A percentile compares a stretch with the other conserved stretches of the same genome.
phyloP scores from a whole-genome alignment of 2,888 invertebrate species.

The Drosophila villosipedis region DNA sequence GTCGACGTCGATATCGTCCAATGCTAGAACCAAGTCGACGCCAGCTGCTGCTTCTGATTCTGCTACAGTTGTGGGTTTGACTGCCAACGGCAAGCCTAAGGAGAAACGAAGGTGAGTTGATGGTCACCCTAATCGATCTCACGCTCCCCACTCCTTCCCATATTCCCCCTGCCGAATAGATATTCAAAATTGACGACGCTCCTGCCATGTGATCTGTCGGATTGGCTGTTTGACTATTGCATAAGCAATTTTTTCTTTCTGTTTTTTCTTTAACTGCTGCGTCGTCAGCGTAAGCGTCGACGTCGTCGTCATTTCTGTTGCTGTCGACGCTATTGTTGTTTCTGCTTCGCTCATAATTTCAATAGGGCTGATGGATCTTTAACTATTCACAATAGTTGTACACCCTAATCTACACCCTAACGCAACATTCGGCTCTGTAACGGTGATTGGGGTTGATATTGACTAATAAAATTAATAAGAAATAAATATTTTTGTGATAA shows the following conservation, averaged over 20 bases:
- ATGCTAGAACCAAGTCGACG: conserved; percentile 31
- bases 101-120: conserved; percentile 89
- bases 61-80: conserved; percentile 59
- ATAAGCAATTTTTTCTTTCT: conserved; percentile 65
- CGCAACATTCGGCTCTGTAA: not conserved
- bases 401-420: not conserved
- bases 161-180: not conserved
- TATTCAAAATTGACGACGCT: conserved; percentile 20
- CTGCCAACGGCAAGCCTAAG: conserved; percentile 86
- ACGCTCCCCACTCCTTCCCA: not conserved
- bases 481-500: not conserved
- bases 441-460: not conserved
- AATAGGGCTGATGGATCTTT: conserved; percentile 26
- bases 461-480: not conserved
- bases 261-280: conserved; percentile 52
- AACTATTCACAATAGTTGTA: conserved; percentile 10
- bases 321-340: conserved; percentile 17
- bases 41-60: conserved; percentile 26
- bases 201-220: conserved; percentile 55
- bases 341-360: conserved; percentile 19
- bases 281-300: conserved; percentile 24
- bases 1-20: conserved; percentile 37
- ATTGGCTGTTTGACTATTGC: conserved; percentile 58
- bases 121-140: conserved; percentile 2
- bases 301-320: conserved; percentile 22